These are phyloP conservation scores for Siniperca undulata DNA, from an alignment of 2,797 vertebrate species.

Conservation along the genomic window DNA sequence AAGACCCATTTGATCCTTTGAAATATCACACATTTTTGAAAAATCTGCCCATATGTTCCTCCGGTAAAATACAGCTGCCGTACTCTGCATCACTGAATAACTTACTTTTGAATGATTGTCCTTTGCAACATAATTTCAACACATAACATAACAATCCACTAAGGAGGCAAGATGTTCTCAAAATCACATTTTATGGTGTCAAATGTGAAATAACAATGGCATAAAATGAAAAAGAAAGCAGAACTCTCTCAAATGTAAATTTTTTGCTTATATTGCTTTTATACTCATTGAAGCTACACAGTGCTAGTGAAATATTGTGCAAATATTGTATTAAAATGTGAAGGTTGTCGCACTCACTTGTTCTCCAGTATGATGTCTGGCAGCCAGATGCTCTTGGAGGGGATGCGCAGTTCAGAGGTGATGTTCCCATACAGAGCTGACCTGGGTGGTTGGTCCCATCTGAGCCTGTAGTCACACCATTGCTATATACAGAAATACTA, in stretches of 20 bases:
- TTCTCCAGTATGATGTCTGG: slow-evolving; percentile 95
- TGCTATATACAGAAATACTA: slow-evolving; percentile 79
- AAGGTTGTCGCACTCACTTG: slow-evolving; percentile 86
- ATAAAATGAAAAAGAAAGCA: not conserved
- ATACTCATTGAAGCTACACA: not conserved
- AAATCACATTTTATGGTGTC: not conserved
- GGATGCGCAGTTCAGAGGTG: slow-evolving; percentile 86
- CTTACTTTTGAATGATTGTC: not conserved
- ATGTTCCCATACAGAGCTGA: slow-evolving; percentile 86
- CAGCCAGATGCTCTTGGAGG: slow-evolving; percentile 94
- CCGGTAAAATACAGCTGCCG: not conserved
- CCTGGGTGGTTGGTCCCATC: slow-evolving; percentile 87
- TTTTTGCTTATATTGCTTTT: not conserved
- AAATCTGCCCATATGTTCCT: not conserved
- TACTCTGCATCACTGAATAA: not conserved
- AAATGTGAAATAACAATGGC: not conserved
- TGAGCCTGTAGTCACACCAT: slow-evolving; percentile 94
- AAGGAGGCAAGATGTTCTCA: not conserved
- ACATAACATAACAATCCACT: no score
- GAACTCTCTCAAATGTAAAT: not conserved
- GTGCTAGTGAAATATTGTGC: no score
- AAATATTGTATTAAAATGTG: not conserved
- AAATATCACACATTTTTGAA: not conserved
- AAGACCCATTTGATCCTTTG: not conserved
- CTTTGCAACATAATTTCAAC: no score